Evolutionary conservation across 2,888 invertebrate species (phyloP), one percentile per base, ranked within the genome.

Genomic region (Linnaemya tessellans): DNA sequence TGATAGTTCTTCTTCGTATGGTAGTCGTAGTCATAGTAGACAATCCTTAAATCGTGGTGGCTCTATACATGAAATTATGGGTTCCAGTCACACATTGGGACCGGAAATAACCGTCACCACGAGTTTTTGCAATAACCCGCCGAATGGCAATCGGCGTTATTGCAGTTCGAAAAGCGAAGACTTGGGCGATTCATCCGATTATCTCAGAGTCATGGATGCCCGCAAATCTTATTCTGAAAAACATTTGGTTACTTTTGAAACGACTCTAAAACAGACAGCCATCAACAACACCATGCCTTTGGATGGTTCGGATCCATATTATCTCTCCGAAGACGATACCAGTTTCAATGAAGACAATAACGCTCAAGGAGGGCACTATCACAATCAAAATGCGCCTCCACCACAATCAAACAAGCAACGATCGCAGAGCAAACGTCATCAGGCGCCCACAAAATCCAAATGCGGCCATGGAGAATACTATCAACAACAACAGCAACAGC

Each of bases 331-430:
- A 87, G 92, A 92, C 75, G 92, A 92, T 84, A 89, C 89, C 80
- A 90, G 91, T 88, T 90, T 91, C 87, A 90, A 90, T 84, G 91
- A 92, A 89, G 92, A 92, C 90, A 92, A 92, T 91, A 92, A 92
- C 88, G 84, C 20, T 71, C 46, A 71, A 35, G 79, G 83, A 64
- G 77, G 78, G 75, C 87, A 67, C 54, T 87, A 65, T 56, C 88
- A 87, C 60, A 87, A 87, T 75, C 87, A 88, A 79, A 88, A 78
- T 77, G 77, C 46, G 73, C 82, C 84, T 73, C 79, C 71, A 51
- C 60, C 71, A 49, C 51, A 84, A 80, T 7, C 56, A n/a, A 67
- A 70, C 54, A 83, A 74, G 9, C 84, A 84, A 54, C 78, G 84
- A 58, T 49, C 79, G 18, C 80, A 85, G n/a, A 65, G 60, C 46